Evolutionary conservation across 2,797 vertebrate species (phyloP).

Genomic region (Gambusia yucatana): DNA sequence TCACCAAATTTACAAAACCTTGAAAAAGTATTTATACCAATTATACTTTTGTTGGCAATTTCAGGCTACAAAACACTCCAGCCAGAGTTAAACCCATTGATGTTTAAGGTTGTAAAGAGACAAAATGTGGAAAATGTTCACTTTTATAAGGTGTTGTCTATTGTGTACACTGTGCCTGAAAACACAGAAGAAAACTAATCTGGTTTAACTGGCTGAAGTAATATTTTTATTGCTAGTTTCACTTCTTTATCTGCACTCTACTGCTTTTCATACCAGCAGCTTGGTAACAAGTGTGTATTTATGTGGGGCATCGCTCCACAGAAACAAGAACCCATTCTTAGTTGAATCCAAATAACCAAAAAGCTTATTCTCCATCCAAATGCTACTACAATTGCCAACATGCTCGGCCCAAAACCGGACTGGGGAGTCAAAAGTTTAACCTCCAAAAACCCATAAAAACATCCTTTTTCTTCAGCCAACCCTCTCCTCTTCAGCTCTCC

Average conservation of each 20-base stretch:
- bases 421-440: background rate
- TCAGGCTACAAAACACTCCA: too few species aligned
- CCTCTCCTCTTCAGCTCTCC: background rate
- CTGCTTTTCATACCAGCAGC: background rate
- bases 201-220: background rate
- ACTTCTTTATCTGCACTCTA: conserved; percentile 17
- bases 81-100: background rate
- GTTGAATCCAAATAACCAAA: conserved; percentile 4
- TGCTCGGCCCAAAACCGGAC: background rate
- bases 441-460: background rate
- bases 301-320: background rate
- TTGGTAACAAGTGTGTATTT: background rate
- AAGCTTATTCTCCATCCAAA: background rate
- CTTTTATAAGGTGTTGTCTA: background rate
- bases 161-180: conserved; percentile 58
- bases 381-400: background rate
- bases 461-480: background rate
- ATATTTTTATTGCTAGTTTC: conserved; percentile 28
- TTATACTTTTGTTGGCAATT: background rate
- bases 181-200: conserved; percentile 46
- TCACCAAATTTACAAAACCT: background rate
- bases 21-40: background rate
- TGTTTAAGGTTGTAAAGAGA: background rate
- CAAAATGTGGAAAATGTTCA: background rate
- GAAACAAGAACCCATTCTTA: conserved; percentile 1